Evolutionary conservation across 2,797 vertebrate genomes (phyloP), one percentile per base, ranked within the genome.

Genomic region (Prionace glauca): DNA sequence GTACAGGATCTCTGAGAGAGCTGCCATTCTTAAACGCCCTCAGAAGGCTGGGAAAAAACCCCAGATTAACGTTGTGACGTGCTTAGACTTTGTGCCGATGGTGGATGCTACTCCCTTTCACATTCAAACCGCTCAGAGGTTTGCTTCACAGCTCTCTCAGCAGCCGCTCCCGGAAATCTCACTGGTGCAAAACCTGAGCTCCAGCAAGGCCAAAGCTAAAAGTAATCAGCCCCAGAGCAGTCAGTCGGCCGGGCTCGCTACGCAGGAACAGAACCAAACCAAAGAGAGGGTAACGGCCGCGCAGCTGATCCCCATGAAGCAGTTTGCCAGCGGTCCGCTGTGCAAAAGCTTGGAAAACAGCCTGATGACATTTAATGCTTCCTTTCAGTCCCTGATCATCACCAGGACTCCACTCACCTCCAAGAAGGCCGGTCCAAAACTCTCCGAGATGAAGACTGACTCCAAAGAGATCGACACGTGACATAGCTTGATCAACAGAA

Each of bases 41-140:
- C 45, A 84, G 22, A 96, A 12, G 4, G 69, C 95, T 36, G 87
- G 10, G 24, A 95, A 96, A 79, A 97, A 96, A 96, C 88, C 26
- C 8, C 88, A 96, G 96, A 74, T 96, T 14, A 69, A 67, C 0
- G 0, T 50, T 4, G 0, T 26, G 26, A 88, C 93, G 0, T 10
- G 65, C 36, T 20, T 91, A n/a, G 88, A 91, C 56, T 62, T 71
- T 95, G 87, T 94, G 41, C 4, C 1, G 3, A 71, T 32, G 69
- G 22, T 79, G 50, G 60, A 77, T 56, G 79, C 71, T 65, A 3
- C 36, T 0, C 0, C 69, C 18, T 18, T 32, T 79, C 90, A 95
- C 18, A 96, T 20, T 79, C 77, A 84, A 7, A 18, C 3, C 0
- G 1, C 32, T 14, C 95, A 96, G n/a, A 95, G 14, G 92, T 95